A percentile compares a stretch with the other conserved stretches of the same genome.
Evolutionary conservation across 92 coral and sea anemone species (phyloP).

Genomic region (Epizoanthus fatuus): DNA sequence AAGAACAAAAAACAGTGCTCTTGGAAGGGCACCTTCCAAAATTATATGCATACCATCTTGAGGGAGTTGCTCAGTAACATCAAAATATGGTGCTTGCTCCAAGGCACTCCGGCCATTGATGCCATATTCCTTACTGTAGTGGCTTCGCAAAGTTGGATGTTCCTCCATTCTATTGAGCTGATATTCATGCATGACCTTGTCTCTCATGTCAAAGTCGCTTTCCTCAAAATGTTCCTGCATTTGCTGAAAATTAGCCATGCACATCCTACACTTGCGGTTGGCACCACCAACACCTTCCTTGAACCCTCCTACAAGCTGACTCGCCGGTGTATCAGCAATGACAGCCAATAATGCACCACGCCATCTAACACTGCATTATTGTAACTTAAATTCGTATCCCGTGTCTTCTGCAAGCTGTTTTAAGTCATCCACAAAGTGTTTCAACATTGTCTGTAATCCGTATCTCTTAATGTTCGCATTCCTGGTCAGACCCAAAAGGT

Average conservation of each 20-base stretch:
- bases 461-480: not conserved
- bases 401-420: conserved; percentile 5
- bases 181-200: not conserved
- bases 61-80: conserved; percentile 16
- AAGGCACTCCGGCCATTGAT: conserved; percentile 13
- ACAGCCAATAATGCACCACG: conserved; percentile 7
- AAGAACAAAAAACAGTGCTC: too few species aligned
- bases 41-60: conserved; percentile 33
- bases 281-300: conserved; percentile 9
- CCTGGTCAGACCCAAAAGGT: not conserved
- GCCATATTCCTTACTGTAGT: conserved; percentile 9
- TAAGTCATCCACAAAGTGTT: not conserved
- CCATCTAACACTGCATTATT: not conserved
- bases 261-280: conserved; percentile 1
- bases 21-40: conserved; percentile 2
- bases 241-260: conserved; percentile 4
- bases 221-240: conserved; percentile 14
- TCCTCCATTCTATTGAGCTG: conserved; percentile 6
- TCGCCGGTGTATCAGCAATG: conserved; percentile 73
- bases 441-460: not conserved
- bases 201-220: conserved; percentile 1
- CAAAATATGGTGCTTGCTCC: conserved; percentile 1
- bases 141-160: conserved; percentile 16
- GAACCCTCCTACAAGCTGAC: conserved; percentile 32
- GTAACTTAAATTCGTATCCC: not conserved